These are phyloP conservation scores for Poecilia latipinna DNA, from an alignment of 2,113 vertebrate species.

Conservation along the genomic window DNA sequence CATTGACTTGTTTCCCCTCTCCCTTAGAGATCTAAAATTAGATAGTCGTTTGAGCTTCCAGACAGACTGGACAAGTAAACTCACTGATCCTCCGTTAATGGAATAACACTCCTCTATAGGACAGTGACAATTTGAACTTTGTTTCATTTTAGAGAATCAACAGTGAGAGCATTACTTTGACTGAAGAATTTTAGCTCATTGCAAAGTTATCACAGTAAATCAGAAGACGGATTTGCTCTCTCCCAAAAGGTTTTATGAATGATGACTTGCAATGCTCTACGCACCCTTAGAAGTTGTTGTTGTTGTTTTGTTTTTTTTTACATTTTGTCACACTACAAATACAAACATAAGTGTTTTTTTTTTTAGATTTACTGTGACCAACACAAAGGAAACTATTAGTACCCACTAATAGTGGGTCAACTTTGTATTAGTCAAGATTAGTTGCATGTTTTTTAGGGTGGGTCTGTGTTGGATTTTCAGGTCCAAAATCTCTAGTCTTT, in stretches of 20 bases:
- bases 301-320: background rate
- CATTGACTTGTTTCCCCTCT: slow-evolving; percentile 43
- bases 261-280: background rate
- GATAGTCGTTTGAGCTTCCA: slow-evolving; percentile 46
- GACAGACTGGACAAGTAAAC: slow-evolving; percentile 55
- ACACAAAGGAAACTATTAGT: background rate
- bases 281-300: background rate
- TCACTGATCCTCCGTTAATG: slow-evolving; percentile 39
- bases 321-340: background rate
- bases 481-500: too few relatives aligned
- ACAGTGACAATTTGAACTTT: background rate
- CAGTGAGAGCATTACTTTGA: background rate
- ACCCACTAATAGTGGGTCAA: too few relatives aligned
- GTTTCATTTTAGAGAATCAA: background rate
- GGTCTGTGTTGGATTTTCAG: too few relatives aligned
- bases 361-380: background rate
- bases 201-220: background rate
- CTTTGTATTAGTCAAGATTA: too few relatives aligned
- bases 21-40: slow-evolving; percentile 64
- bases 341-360: background rate
- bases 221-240: too few relatives aligned
- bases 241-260: background rate
- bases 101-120: slow-evolving; percentile 51
- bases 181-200: background rate
- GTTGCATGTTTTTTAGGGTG: too few relatives aligned